phyloP scores from a whole-genome alignment of 2,888 invertebrate species.

The Chironomus riparius region DNA sequence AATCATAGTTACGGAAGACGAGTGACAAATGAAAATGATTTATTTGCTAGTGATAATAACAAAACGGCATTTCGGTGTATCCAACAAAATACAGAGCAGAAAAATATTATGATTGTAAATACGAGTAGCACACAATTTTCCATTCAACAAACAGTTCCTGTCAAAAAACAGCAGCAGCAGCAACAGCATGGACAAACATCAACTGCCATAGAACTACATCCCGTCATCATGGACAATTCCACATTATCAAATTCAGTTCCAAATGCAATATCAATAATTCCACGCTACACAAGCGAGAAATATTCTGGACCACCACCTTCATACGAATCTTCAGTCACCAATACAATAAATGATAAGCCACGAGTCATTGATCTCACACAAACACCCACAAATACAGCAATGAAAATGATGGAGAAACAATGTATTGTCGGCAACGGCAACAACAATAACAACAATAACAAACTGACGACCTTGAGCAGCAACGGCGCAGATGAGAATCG shows the following conservation, averaged over 20 bases:
- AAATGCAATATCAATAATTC: constrained; percentile 22
- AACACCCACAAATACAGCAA: constrained; percentile 7
- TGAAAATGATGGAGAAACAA: constrained; percentile 16
- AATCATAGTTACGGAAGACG: background rate
- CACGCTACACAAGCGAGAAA: constrained; percentile 25
- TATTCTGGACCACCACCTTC: constrained; percentile 26
- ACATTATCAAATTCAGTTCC: background rate
- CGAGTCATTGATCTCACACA: constrained; percentile 28
- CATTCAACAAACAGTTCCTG: constrained; percentile 23
- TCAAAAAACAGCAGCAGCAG: constrained; percentile 1
- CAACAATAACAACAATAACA: constrained; percentile 10
- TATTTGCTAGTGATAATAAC: background rate
- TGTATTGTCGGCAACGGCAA: background rate
- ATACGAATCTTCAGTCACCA: constrained; percentile 22
- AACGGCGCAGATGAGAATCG: constrained; percentile 35
- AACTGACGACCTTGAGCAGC: constrained; percentile 16
- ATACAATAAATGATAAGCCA: constrained; percentile 25
- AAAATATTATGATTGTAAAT: constrained; percentile 26
- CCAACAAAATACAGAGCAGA: constrained; percentile 21
- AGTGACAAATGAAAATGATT: background rate
- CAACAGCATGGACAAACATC: background rate
- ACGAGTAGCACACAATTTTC: constrained; percentile 22
- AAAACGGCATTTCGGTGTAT: constrained; percentile 15
- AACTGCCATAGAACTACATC: constrained; percentile 14
- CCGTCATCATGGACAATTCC: constrained; percentile 14